Base-by-base conservation (phyloP, 2,113 vertebrate species). In the Ictalurus furcatus region DNA sequence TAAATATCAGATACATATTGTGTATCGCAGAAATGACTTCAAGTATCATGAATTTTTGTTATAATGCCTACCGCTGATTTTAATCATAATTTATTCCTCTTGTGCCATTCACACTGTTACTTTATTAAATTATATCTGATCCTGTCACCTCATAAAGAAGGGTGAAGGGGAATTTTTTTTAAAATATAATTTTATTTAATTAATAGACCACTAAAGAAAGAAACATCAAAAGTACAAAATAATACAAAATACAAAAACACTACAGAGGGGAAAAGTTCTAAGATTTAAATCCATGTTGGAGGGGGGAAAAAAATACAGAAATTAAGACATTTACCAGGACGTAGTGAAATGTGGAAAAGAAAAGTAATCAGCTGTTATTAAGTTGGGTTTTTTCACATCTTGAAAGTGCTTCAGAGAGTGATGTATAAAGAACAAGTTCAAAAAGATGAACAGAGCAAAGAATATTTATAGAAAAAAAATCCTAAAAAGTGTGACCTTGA, bases 401-500 rank as follows among this genome's bases (percentile, higher is more conserved):
- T 48, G 25, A 58, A 84, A 30, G 65, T 84, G 11, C n/a, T 28
- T 44, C 69, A 78, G 25, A 58, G 30, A 82, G 30, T 34, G 71
- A 80, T 74, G 25, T 37, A 8, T 71, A 48, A 59, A 30, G 56
- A 44, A 11, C 16, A 76, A 44, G 2, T 44, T 80, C 7, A 54
- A 44, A 80, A 85, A 63, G 23, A 28, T 13, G 52, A 37, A 48
- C 19, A 13, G 2, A 85, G 6, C 2, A 16, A 30, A 85, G 9
- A 30, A 86, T 11, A 16, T 73, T 17, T 59, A 65, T 23, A 74
- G 12, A 9, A 65, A 21, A 21, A 19, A 54, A 79, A 56, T 79
- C 85, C 34, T 28, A 9, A 9, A 85, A 85, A 58, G 59, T 86
- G 56, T 88, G 44, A 76, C 86, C 52, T 67, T 76, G 48, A 87